A percentile compares a stretch with the other conserved stretches of the same genome.
These are phyloP conservation scores for Prolemur simus DNA, from an alignment of 2,113 vertebrate species.

Conservation along the genomic window DNA sequence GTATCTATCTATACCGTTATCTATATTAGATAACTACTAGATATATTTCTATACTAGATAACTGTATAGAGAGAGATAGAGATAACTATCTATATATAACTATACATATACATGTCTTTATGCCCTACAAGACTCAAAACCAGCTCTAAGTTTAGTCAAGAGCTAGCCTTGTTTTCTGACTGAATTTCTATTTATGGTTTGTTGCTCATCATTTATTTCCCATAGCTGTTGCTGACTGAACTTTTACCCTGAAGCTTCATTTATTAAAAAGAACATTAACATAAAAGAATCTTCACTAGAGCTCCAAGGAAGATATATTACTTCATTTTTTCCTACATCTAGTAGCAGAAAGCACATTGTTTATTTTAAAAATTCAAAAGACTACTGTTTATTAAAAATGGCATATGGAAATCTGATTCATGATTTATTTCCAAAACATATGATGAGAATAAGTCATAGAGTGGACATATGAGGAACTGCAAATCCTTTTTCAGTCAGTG, in stretches of 20 bases:
- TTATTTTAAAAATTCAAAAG: constrained; percentile 56
- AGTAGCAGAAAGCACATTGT: constrained; percentile 17
- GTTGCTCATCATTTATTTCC: constrained; percentile 47
- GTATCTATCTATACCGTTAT: neutral
- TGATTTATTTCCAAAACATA: constrained; percentile 34
- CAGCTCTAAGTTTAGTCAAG: neutral
- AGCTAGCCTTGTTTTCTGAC: neutral
- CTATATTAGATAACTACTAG: neutral
- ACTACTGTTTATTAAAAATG: constrained; percentile 38
- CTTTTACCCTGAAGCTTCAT: constrained; percentile 41
- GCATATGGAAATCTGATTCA: neutral
- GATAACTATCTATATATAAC: neutral
- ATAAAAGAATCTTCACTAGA: constrained; percentile 39
- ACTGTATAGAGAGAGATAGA: neutral
- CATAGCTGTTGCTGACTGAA: constrained; percentile 3
- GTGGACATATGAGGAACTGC: neutral
- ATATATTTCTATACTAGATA: neutral
- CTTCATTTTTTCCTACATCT: constrained; percentile 38
- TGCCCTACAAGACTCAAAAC: neutral
- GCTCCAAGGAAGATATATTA: constrained; percentile 3
- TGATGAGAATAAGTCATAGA: neutral
- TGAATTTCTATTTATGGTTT: constrained; percentile 3
- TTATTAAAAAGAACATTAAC: constrained; percentile 59
- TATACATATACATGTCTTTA: neutral
- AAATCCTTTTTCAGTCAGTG: neutral